Percentiles rank a stretch among this genome's conserved stretches.
Conservation (phyloP, 2,888 invertebrate genomes). For the Tenthredo livida region DNA sequence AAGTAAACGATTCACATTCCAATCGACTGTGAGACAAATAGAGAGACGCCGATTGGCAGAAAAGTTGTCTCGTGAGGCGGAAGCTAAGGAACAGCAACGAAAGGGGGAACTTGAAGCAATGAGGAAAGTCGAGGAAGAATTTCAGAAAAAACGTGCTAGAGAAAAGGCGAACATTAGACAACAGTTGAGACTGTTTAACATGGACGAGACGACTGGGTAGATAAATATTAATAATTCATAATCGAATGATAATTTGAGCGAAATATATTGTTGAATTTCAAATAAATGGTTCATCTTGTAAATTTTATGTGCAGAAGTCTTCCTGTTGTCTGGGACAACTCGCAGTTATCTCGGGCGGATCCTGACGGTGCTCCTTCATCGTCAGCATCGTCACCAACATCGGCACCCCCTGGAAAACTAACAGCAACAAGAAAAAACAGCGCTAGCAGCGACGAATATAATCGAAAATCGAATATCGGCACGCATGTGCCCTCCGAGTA, state of each 20-base stretch:
- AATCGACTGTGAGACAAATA: constrained; percentile 90
- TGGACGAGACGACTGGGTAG: constrained; percentile 81
- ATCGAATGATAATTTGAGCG: background rate
- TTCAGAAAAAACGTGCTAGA: constrained; percentile 89
- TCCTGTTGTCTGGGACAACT: constrained; percentile 69
- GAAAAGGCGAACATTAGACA: constrained; percentile 89
- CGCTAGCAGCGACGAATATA: constrained; percentile 67
- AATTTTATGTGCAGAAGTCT: constrained; percentile 62
- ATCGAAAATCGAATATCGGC: constrained; percentile 63
- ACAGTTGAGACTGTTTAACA: constrained; percentile 86
- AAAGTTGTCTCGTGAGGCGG: constrained; percentile 87
- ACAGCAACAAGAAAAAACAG: constrained; percentile 64
- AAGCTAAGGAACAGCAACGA: constrained; percentile 87
- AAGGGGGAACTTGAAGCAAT: constrained; percentile 90
- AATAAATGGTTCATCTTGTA: background rate
- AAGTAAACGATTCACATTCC: constrained; percentile 89
- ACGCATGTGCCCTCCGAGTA: constrained; percentile 63
- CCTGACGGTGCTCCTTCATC: constrained; percentile 87
- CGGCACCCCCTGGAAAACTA: constrained; percentile 67
- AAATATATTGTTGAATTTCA: background rate
- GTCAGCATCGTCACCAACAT: constrained; percentile 80
- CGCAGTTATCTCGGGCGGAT: constrained; percentile 82
- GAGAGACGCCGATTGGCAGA: constrained; percentile 88
- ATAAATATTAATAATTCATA: constrained; percentile 2
- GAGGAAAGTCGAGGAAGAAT: constrained; percentile 92